Conservation (phyloP, 2,113 vertebrate species). For the Pterocles burchelli region DNA sequence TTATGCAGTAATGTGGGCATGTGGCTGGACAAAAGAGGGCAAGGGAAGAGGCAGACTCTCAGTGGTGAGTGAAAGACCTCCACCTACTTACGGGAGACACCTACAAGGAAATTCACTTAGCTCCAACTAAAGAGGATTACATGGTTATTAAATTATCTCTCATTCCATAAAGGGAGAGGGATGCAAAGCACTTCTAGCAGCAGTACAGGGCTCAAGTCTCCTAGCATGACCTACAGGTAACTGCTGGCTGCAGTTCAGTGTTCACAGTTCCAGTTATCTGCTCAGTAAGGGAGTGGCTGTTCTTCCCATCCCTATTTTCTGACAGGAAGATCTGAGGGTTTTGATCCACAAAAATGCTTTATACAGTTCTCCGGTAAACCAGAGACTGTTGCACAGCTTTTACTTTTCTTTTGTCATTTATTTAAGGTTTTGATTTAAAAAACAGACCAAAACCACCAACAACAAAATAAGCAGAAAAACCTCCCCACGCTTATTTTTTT, state of each 20-base stretch:
- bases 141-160: neutral
- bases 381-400: neutral
- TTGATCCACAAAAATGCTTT: neutral
- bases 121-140: conserved; percentile 12
- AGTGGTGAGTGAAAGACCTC: neutral
- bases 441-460: neutral
- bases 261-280: neutral
- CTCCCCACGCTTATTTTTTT: neutral
- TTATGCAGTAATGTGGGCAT: accelerated
- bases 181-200: neutral
- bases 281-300: neutral
- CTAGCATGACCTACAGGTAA: neutral
- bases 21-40: neutral
- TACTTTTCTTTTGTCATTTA: neutral
- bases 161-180: neutral
- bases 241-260: neutral
- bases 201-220: neutral
- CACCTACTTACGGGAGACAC: neutral
- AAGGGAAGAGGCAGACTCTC: neutral
- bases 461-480: neutral
- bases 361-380: neutral
- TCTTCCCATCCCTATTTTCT: neutral
- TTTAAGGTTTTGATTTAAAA: neutral
- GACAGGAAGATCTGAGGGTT: neutral
- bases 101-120: neutral